Evolutionary conservation across 1,140 invertebrate genomes (phyloP), one percentile per base, ranked within the genome.

Genomic region (Hylyphantes graminicola): DNA sequence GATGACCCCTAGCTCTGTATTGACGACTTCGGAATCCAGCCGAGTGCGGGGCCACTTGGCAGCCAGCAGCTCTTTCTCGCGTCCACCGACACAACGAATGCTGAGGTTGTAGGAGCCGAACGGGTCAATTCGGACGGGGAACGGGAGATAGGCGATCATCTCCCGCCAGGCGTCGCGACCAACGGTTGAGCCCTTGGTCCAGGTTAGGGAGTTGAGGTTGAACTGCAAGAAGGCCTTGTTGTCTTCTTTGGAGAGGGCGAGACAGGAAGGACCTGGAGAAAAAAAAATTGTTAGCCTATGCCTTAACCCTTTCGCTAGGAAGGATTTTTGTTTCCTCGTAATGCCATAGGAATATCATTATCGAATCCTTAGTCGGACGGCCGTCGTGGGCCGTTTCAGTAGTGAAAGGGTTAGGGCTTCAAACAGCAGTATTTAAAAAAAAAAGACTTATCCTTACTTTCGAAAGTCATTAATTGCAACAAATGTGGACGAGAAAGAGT

Each of bases 91-190:
- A 35, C 5, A 35, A 48, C 21, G 57, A 35, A 67, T 15, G 0
- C 10, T 57, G 9, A 85, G 21, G 7, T 19, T 19, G 48, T 85
- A 85, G 0, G 73, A 68, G 54, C 53, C 50, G 48, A 77, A 85
- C 6, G 82, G 82, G 53, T 85, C 82, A 1, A 85, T 7, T 15
- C 82, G 50, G 10, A 77, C 53, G 7, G 82, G 82, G 11, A 35
- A 77, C 10, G 82, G 82, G 0, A 85, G 74, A 21, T 70, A 85
- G 15, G 82, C 82, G 17, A 61, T 61, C 64, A 85, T 51, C 53
- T 85, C 82, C 8, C 55, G 13, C 82, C 82, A 85, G 10, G 35
- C 51, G 10, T 77, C n/a, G 0, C 53, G 35, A 11, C 74, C 82
- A 13, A 10, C 2, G 3, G n/a, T 15, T n/a, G 73, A 6, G 0